Percentiles rank a stretch among this genome's conserved stretches.
These are phyloP conservation scores for Arrhamphus sclerolepis DNA, from an alignment of 2,797 vertebrate genomes.

Conservation along the genomic window DNA sequence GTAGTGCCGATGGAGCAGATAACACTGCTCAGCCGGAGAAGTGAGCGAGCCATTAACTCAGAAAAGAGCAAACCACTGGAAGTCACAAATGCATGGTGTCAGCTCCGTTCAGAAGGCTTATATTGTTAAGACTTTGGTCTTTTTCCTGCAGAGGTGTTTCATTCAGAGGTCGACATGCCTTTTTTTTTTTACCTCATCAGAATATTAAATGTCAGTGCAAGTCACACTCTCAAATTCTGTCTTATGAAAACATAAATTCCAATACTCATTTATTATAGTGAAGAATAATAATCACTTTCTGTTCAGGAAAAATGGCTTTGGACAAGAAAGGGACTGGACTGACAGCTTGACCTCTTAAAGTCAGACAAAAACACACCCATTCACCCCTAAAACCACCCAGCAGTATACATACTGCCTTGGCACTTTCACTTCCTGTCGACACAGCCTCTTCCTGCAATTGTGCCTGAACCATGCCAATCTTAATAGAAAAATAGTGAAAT, in stretches of 20 bases:
- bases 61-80: conserved; percentile 46
- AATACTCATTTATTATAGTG: not conserved
- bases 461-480: conserved; percentile 55
- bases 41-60: conserved; percentile 44
- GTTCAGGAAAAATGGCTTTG: conserved; percentile 5
- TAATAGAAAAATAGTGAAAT: conserved; percentile 61
- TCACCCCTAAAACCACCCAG: conserved; percentile 44
- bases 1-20: conserved; percentile 49
- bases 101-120: conserved; percentile 30
- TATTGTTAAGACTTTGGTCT: conserved; percentile 14
- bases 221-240: not conserved
- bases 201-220: not conserved
- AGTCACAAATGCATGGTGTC: conserved; percentile 45
- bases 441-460: conserved; percentile 80
- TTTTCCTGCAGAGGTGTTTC: conserved; percentile 16
- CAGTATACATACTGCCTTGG: conserved; percentile 33
- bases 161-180: conserved; percentile 8
- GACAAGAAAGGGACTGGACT: conserved; percentile 5
- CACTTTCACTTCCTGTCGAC: conserved; percentile 66
- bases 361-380: conserved; percentile 25
- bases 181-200: not conserved
- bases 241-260: too few relatives aligned
- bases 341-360: conserved; percentile 18
- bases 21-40: conserved; percentile 53
- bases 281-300: conserved; percentile 40